Conservation (phyloP, 1,140 invertebrate genomes). For the Drosophila sp. region DNA sequence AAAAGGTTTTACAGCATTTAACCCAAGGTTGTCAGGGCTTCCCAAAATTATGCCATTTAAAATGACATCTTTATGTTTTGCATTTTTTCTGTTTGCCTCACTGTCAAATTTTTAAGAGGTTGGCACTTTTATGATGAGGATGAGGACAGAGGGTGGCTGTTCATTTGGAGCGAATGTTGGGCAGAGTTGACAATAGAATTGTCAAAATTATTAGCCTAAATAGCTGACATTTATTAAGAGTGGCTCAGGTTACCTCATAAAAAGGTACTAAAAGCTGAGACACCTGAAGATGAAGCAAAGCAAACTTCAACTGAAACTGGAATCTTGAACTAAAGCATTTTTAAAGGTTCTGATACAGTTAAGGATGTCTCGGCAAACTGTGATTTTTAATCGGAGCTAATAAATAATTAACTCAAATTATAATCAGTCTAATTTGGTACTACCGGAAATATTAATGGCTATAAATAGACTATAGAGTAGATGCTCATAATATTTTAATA, state of each 20-base stretch:
- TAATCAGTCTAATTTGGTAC: too few relatives aligned
- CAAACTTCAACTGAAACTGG: not conserved
- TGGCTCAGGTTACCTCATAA: conserved; percentile 37
- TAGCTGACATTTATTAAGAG: conserved; percentile 73
- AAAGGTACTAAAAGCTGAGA: conserved; percentile 33
- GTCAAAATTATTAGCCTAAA: conserved; percentile 76
- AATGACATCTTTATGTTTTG: conserved; percentile 71
- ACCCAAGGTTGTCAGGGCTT: conserved; percentile 28
- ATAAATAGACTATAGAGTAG: too few relatives aligned
- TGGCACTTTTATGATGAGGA: conserved; percentile 39
- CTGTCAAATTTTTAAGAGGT: conserved; percentile 14
- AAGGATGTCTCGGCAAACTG: too few relatives aligned
- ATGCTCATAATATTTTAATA: too few relatives aligned
- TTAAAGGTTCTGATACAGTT: too few relatives aligned
- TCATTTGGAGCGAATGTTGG: not conserved
- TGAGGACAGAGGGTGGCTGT: conserved; percentile 27
- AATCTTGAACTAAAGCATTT: too few relatives aligned
- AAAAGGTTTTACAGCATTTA: conserved; percentile 59
- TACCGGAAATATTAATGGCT: too few relatives aligned
- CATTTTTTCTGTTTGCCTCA: not conserved
- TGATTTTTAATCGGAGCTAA: too few relatives aligned
- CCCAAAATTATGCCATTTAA: conserved; percentile 57
- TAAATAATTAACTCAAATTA: too few relatives aligned
- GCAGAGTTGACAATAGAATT: conserved; percentile 67
- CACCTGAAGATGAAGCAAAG: not conserved